phyloP scores from a whole-genome alignment of 2,888 invertebrate genomes.

The Pseudolycoriella hygida region DNA sequence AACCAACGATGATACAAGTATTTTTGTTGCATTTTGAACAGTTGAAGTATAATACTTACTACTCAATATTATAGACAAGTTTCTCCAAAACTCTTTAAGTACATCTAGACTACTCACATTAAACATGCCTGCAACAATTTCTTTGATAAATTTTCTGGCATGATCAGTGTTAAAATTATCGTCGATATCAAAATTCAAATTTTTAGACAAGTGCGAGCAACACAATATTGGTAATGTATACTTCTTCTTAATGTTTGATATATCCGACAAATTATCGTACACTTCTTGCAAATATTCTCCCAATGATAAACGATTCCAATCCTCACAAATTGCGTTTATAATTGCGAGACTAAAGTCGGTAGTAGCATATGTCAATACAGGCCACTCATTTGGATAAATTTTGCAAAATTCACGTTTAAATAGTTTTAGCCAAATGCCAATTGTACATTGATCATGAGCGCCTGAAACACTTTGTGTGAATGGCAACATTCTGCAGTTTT shows the following conservation, averaged over 20 bases:
- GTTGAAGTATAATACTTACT: no score
- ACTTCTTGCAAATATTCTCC: not conserved
- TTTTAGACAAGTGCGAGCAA: not conserved
- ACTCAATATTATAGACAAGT: no score
- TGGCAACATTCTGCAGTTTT: not conserved
- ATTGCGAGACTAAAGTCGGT: no score
- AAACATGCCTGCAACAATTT: no score
- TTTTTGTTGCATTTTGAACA: no score
- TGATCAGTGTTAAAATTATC: not conserved
- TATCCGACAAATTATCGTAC: not conserved
- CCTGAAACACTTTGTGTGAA: not conserved
- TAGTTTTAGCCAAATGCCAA: not conserved
- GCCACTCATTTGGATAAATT: no score
- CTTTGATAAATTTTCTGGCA: not conserved
- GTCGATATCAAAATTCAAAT: not conserved
- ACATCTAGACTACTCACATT: no score
- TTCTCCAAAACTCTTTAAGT: no score
- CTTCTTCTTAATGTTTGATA: not conserved
- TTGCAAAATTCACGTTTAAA: not conserved
- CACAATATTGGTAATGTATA: not conserved
- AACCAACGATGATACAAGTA: no score
- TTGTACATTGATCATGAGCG: not conserved
- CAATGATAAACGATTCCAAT: not conserved
- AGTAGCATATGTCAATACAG: no score
- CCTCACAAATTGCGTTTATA: no score